A percentile compares a stretch with the other conserved stretches of the same genome.
Evolutionary conservation across 2,113 vertebrate genomes (phyloP).

Genomic region (Phyllopteryx taeniolatus): DNA sequence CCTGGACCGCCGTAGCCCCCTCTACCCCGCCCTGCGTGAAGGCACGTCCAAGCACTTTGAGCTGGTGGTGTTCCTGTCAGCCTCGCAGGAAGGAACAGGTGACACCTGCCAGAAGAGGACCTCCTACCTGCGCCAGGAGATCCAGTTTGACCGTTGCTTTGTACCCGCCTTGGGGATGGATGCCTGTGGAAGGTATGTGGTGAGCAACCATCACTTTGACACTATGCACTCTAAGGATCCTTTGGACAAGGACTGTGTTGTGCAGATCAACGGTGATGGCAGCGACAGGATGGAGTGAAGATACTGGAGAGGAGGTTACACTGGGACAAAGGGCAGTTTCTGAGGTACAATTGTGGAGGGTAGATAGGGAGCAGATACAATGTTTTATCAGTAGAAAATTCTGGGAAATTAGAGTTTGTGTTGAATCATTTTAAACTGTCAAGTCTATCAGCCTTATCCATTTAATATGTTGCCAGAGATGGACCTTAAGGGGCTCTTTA

Average conservation of each 20-base stretch:
- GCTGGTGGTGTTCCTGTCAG: slow-evolving; percentile 89
- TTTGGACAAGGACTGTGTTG: slow-evolving; percentile 85
- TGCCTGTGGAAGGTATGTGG: slow-evolving; percentile 80
- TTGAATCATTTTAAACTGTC: neutral
- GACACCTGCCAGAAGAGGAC: slow-evolving; percentile 92
- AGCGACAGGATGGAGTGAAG: slow-evolving; percentile 67
- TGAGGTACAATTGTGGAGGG: neutral
- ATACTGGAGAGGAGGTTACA: slow-evolving; percentile 1
- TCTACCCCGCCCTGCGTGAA: slow-evolving; percentile 79
- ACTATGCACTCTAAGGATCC: slow-evolving; percentile 77
- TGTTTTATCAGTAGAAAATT: neutral
- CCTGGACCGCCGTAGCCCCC: slow-evolving; percentile 81
- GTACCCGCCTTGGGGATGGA: slow-evolving; percentile 75
- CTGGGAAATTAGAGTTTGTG: neutral
- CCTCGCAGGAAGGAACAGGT: slow-evolving; percentile 89
- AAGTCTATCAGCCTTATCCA: neutral
- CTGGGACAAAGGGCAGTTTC: slow-evolving; percentile 5
- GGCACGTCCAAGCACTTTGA: slow-evolving; percentile 81
- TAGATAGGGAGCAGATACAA: neutral
- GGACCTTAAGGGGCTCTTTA: neutral
- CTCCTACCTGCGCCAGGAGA: slow-evolving; percentile 90
- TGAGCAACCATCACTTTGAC: slow-evolving; percentile 88
- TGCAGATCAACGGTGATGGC: slow-evolving; percentile 86
- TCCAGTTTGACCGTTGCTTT: slow-evolving; percentile 83
- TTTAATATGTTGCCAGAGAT: neutral